phyloP scores from a whole-genome alignment of 2,888 invertebrate species.

The Abscondita cerata region DNA sequence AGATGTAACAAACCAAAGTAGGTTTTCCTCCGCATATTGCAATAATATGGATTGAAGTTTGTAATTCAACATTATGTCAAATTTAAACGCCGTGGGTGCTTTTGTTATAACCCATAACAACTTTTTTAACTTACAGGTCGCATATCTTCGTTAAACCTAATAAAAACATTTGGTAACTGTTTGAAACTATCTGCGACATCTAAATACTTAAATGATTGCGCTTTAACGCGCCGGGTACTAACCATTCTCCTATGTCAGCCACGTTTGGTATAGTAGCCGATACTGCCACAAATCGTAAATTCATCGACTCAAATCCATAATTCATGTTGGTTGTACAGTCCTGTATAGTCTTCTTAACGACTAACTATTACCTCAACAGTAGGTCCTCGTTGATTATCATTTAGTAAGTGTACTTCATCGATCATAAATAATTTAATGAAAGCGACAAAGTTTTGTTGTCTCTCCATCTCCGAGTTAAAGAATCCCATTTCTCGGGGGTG shows the following conservation, averaged over 20 bases:
- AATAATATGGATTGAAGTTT: conserved; percentile 72
- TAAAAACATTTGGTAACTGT: conserved; percentile 20
- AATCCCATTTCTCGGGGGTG: conserved; percentile 88
- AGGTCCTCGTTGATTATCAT: conserved; percentile 74
- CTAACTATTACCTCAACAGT: conserved; percentile 79
- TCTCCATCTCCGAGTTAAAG: conserved; percentile 76
- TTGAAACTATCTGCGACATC: conserved; percentile 17
- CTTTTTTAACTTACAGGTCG: conserved; percentile 76
- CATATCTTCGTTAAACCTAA: conserved; percentile 73
- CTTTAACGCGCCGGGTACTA: conserved; percentile 62
- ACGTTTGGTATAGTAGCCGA: conserved; percentile 83
- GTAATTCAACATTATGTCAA: conserved; percentile 80
- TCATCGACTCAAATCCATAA: not conserved
- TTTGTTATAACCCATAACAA: conserved; percentile 73
- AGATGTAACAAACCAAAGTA: conserved; percentile 66
- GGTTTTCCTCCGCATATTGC: conserved; percentile 76
- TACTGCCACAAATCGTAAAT: conserved; percentile 72
- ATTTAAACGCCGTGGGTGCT: conserved; percentile 70
- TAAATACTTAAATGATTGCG: conserved; percentile 63
- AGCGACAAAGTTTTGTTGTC: conserved; percentile 70
- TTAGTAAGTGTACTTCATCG: conserved; percentile 81
- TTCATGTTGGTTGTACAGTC: conserved; percentile 35
- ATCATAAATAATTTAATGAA: conserved; percentile 72
- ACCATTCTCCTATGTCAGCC: conserved; percentile 77
- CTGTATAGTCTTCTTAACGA: conserved; percentile 80